Conservation (phyloP, 2,797 vertebrate species). For the Xenops minutus region DNA sequence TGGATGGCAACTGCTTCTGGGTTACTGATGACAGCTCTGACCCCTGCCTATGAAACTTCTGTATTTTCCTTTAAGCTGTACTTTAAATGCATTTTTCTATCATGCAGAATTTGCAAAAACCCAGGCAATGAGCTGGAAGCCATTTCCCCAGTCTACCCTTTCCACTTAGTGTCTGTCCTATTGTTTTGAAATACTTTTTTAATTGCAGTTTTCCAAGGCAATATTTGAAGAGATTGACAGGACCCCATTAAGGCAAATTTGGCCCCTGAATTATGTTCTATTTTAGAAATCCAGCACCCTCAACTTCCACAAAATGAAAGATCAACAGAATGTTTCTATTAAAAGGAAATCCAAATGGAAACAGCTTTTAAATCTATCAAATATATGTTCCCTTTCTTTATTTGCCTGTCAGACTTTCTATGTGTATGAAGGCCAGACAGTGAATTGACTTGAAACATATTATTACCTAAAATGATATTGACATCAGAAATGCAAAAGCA, state of each 20-base stretch:
- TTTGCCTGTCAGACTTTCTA: constrained; percentile 36
- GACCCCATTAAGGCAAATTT: constrained; percentile 13
- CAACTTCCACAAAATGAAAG: constrained; percentile 18
- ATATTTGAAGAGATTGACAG: constrained; percentile 7
- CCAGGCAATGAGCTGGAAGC: neutral
- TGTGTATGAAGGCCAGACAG: constrained; percentile 12
- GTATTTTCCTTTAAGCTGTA: neutral
- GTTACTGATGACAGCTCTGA: neutral
- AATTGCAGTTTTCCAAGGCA: neutral
- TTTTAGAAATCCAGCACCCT: neutral
- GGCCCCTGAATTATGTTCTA: constrained; percentile 20
- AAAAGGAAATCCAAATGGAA: constrained; percentile 55
- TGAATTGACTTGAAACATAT: constrained; percentile 49
- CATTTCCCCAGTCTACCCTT: neutral
- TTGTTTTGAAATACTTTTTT: neutral
- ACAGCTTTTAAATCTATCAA: constrained; percentile 61
- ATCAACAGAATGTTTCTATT: constrained; percentile 52
- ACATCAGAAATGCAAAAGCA: constrained; percentile 45
- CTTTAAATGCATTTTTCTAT: neutral
- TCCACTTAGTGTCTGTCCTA: neutral
- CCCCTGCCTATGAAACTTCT: neutral
- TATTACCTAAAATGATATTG: constrained; percentile 53
- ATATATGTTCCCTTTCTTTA: constrained; percentile 36
- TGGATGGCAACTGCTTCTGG: neutral
- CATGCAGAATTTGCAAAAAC: neutral